Evolutionary conservation across 2,797 vertebrate species (phyloP).

Genomic region (Diglossa cyanea): DNA sequence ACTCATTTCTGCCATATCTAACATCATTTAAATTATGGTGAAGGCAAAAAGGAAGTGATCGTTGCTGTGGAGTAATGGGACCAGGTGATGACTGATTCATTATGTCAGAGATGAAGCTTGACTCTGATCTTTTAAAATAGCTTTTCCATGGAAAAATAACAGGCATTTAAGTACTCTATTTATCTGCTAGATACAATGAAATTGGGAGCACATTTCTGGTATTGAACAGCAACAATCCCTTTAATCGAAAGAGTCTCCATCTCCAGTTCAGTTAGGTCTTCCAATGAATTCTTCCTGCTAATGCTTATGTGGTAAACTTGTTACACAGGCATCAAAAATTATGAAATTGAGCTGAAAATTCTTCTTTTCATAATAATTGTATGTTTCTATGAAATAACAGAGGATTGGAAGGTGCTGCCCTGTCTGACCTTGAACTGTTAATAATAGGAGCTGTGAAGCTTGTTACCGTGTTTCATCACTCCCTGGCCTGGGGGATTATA

Average conservation of each 20-base stretch:
- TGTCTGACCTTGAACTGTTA: not conserved
- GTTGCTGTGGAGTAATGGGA: not conserved
- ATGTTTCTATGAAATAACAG: not conserved
- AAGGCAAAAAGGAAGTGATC: not conserved
- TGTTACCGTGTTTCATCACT: not conserved
- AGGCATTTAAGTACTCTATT: not conserved
- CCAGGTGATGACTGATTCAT: not conserved
- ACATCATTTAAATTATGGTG: not conserved
- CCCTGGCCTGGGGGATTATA: not conserved
- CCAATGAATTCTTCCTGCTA: not conserved
- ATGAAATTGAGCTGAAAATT: not conserved
- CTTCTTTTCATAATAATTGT: not conserved
- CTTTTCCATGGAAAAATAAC: not conserved
- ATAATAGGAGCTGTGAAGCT: not conserved
- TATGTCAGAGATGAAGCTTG: not conserved
- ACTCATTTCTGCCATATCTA: not conserved
- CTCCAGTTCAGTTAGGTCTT: not conserved
- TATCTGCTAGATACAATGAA: not conserved
- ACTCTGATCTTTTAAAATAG: not conserved
- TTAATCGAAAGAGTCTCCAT: fast-evolving
- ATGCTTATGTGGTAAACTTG: not conserved
- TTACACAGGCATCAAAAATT: not conserved
- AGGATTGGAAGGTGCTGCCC: not conserved
- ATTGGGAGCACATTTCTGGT: not conserved
- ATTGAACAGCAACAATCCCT: not conserved